These are phyloP conservation scores for Pelodytes ibericus DNA, from an alignment of 2,797 vertebrate genomes.

Conservation along the genomic window DNA sequence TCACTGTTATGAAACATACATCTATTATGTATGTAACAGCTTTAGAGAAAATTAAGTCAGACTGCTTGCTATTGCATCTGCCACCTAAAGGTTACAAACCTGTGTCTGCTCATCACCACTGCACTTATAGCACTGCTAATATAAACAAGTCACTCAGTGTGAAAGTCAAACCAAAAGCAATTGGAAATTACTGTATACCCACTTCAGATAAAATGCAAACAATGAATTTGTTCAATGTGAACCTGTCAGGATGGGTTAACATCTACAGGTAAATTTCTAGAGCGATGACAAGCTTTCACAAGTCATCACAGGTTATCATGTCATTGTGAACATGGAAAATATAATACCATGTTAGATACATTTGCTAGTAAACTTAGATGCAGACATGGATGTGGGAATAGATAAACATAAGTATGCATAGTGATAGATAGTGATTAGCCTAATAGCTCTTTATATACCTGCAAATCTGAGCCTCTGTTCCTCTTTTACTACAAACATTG, in stretches of 20 bases:
- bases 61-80: slow-evolving; percentile 33
- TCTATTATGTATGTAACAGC: slow-evolving; percentile 45
- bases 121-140: background rate
- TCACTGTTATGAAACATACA: slow-evolving; percentile 30
- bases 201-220: slow-evolving; percentile 12
- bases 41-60: slow-evolving; percentile 34
- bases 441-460: too few relatives aligned
- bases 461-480: too few relatives aligned
- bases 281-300: slow-evolving; percentile 13
- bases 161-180: slow-evolving; percentile 16
- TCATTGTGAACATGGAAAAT: background rate
- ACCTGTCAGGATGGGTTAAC: slow-evolving; percentile 24
- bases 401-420: too few relatives aligned
- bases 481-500: too few relatives aligned
- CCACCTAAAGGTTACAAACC: slow-evolving; percentile 34
- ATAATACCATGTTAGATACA: background rate
- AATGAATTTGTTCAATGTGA: slow-evolving; percentile 22
- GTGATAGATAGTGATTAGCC: too few relatives aligned
- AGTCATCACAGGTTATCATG: slow-evolving; percentile 12
- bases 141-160: slow-evolving; percentile 25
- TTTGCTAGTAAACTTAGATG: too few relatives aligned
- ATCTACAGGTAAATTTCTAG: slow-evolving; percentile 18
- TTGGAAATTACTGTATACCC: slow-evolving; percentile 22
- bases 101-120: slow-evolving; percentile 17
- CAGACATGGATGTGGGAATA: too few relatives aligned